Evolutionary conservation across 2,888 invertebrate genomes (phyloP), one percentile per base, ranked within the genome.

Genomic region (Petrolisthes manimaculis): DNA sequence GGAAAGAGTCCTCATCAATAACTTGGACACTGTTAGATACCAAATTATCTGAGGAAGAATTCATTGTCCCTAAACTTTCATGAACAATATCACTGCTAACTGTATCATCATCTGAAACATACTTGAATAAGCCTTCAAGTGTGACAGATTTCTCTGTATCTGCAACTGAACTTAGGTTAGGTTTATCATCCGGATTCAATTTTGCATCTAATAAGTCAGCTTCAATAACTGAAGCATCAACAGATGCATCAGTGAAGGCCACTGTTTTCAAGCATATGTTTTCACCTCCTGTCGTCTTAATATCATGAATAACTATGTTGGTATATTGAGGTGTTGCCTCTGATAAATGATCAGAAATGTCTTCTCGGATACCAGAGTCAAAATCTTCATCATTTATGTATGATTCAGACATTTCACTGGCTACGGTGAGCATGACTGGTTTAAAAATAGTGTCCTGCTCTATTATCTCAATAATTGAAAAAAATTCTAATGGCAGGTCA

Each of bases 121-220:
- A 74, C 67, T 84, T 54, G 54, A 78, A 37, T 78, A 24, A 2
- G 37, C 3, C 67, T 78, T 84, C 84, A 77, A 74, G n/a, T 61
- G 37, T 77, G 61, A 84, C 37, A 77, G 84, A 53, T 37, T 24
- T 53, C 9, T 14, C 69, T 5, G 18, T 71, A 83, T 69, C 83
- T 8, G 1, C 67, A 83, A 18, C 83, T 53, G 21, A 67, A 69
- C 69, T 18, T 14, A 51, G 4, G 79, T 51, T 53, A 53, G 51
- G 12, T 51, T 53, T 67, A 83, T 51, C 51, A n/a, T 77, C 79
- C 51, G 21, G 0, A 51, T 51, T 21, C 51, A 78, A 12, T 24
- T 53, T 21, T n/a, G 18, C 3, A 54, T 51, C 54, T 54, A 79
- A n/a, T 18, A 55, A n/a, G 54, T 83, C 83, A 74, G 69, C 71